These are phyloP conservation scores for Eumacrocentrus americanus DNA, from an alignment of 2,888 invertebrate species.

Conservation along the genomic window DNA sequence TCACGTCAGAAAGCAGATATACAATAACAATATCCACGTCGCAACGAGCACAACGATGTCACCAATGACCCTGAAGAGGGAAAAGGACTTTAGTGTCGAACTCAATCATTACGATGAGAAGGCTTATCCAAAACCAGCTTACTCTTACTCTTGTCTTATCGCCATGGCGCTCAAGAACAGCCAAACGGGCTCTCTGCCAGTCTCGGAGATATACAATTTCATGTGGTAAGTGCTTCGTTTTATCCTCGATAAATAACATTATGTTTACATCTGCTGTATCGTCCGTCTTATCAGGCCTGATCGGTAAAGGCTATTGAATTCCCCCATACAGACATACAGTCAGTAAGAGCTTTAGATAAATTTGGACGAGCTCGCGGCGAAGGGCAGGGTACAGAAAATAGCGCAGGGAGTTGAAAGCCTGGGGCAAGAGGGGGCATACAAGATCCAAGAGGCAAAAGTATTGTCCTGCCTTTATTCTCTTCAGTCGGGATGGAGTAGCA, in stretches of 20 bases:
- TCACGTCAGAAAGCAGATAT: constrained; percentile 56
- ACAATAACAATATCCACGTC: constrained; percentile 54
- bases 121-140: constrained; percentile 92
- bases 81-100: constrained; percentile 53
- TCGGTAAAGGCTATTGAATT: no score
- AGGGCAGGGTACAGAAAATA: no score
- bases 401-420: constrained; percentile 25
- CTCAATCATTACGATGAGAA: constrained; percentile 65
- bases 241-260: neutral
- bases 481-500: constrained; percentile 42
- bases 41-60: constrained; percentile 36
- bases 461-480: constrained; percentile 55
- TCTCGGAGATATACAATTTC: constrained; percentile 98
- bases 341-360: no score
- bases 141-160: constrained; percentile 97
- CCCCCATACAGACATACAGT: no score
- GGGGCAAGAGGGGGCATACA: constrained; percentile 20
- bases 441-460: constrained; percentile 48
- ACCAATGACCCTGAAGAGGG: constrained; percentile 46
- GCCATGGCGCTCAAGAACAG: constrained; percentile 98
- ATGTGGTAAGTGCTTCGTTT: constrained; percentile 84
- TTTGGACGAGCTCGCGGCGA: no score
- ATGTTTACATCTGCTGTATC: neutral
- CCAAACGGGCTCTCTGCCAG: constrained; percentile 90
- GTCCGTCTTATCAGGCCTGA: neutral